Conservation (phyloP, 2,113 vertebrate species). For the Ctenodactylus gundi region DNA sequence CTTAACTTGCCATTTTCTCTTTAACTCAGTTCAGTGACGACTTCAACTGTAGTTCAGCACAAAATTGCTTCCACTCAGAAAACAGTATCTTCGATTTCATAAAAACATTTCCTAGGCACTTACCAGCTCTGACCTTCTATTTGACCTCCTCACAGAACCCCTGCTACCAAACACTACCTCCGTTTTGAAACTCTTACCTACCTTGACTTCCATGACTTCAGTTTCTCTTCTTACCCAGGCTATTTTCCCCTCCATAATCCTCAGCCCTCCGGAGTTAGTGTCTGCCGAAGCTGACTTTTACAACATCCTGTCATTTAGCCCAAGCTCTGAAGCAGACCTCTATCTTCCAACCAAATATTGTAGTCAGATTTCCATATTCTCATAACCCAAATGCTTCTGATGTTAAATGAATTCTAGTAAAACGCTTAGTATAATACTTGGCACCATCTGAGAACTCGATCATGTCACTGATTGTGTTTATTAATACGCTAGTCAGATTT, state of each 20-base stretch:
- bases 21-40: background rate
- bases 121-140: background rate
- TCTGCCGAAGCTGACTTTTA: background rate
- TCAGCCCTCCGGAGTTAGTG: background rate
- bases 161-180: background rate
- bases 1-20: background rate
- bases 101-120: background rate
- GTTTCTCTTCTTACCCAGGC: background rate
- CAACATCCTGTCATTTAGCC: background rate
- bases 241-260: background rate
- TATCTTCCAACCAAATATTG: background rate
- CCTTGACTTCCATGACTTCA: background rate
- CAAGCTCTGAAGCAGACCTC: background rate
- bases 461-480: background rate
- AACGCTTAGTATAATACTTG: background rate
- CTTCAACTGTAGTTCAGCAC: background rate
- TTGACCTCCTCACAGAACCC: background rate
- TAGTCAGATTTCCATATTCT: background rate
- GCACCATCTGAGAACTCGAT: background rate
- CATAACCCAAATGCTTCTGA: background rate
- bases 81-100: background rate
- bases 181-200: background rate
- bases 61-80: background rate
- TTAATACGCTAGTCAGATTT: background rate
- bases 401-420: background rate